Percentiles rank a stretch among this genome's conserved stretches.
Evolutionary conservation across 2,888 invertebrate species (phyloP).

Genomic region (Metalampra italica): DNA sequence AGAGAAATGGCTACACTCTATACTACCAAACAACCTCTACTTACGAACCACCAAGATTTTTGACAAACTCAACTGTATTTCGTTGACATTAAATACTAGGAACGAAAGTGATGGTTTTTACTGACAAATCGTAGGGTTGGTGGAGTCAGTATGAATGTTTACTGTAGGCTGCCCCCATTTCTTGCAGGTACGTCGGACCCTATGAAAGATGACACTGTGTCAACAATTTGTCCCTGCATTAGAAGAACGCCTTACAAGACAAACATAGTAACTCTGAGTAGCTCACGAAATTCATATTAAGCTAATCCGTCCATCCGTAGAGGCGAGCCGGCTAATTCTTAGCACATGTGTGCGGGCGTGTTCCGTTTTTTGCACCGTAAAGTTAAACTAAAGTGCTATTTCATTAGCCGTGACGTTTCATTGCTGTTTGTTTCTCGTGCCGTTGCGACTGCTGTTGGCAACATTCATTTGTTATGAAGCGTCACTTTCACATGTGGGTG

Average conservation of each 20-base stretch:
- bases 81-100: neutral
- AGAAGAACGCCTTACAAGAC: constrained; percentile 60
- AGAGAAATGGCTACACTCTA: constrained; percentile 43
- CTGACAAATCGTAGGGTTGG: neutral
- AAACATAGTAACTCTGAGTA: constrained; percentile 64
- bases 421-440: constrained; percentile 33
- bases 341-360: constrained; percentile 62
- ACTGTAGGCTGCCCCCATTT: constrained; percentile 38
- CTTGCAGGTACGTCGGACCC: constrained; percentile 60
- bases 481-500: constrained; percentile 36
- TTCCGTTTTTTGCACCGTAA: constrained; percentile 61
- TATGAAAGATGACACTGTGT: constrained; percentile 72
- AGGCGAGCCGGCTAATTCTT: constrained; percentile 50
- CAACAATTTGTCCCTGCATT: constrained; percentile 74
- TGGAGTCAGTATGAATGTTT: constrained; percentile 21
- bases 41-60: constrained; percentile 10
- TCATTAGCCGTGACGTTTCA: constrained; percentile 62
- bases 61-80: neutral
- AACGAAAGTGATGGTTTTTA: neutral
- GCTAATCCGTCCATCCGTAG: constrained; percentile 69
- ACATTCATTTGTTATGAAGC: constrained; percentile 35
- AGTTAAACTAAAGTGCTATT: constrained; percentile 69
- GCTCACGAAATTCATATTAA: constrained; percentile 71
- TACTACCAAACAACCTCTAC: constrained; percentile 26
- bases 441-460: constrained; percentile 12